phyloP scores from a whole-genome alignment of 2,888 invertebrate species.

The Clepsis dumicolana region DNA sequence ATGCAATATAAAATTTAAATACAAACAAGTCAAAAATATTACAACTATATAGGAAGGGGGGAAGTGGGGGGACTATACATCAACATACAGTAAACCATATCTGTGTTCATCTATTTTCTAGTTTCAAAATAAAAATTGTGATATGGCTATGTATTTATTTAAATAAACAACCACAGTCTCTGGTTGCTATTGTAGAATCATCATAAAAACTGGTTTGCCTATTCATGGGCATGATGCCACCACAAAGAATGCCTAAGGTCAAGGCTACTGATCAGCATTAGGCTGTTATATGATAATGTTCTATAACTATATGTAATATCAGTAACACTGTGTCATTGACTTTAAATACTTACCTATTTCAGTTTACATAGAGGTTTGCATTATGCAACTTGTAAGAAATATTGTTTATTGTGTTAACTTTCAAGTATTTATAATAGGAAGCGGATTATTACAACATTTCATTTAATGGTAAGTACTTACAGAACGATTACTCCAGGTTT shows the following conservation, averaged over 20 bases:
- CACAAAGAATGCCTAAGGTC: conserved; percentile 62
- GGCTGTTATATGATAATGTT: conserved; percentile 32
- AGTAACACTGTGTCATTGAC: conserved; percentile 25
- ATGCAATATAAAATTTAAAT: no score
- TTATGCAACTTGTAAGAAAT: no score
- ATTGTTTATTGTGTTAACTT: no score
- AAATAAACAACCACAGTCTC: conserved; percentile 13
- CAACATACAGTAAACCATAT: no score
- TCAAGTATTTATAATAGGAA: no score
- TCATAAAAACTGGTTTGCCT: conserved; percentile 55
- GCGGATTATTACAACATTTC: no score
- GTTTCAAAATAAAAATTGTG: not conserved
- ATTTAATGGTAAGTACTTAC: no score
- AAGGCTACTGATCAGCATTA: conserved; percentile 49
- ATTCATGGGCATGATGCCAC: conserved; percentile 49
- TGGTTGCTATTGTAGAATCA: conserved; percentile 37
- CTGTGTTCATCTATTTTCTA: not conserved
- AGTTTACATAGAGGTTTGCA: not conserved
- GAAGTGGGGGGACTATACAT: no score
- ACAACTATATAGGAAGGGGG: no score
- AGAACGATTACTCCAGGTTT: no score
- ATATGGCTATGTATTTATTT: not conserved
- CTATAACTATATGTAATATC: conserved; percentile 4
- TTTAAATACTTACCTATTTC: conserved; percentile 15
- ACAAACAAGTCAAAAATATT: no score